phyloP scores from a whole-genome alignment of 1,140 invertebrate species.

The Drosophila melanica region DNA sequence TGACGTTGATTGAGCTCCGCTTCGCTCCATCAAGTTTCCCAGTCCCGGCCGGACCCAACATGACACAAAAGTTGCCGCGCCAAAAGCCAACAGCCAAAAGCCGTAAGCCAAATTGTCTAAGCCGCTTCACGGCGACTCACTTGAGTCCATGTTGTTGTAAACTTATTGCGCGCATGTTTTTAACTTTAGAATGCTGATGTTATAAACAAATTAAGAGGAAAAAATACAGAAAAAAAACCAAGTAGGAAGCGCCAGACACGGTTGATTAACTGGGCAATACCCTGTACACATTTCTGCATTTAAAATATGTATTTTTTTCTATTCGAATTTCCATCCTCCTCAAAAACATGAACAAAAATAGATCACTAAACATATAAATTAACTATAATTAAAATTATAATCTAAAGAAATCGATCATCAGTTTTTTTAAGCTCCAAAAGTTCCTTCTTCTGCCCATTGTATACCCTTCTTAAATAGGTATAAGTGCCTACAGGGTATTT shows the following conservation, averaged over 20 bases:
- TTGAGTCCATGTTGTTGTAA: conserved; percentile 52
- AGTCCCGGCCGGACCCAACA: conserved; percentile 19
- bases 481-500: conserved; percentile 1
- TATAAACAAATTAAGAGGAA: conserved; percentile 67
- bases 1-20: conserved; percentile 64
- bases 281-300: background rate
- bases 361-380: too few species aligned
- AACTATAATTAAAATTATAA: too few species aligned
- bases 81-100: conserved; percentile 11
- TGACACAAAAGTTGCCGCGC: conserved; percentile 29
- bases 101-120: conserved; percentile 22
- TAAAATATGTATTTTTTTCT: too few species aligned
- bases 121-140: conserved; percentile 9
- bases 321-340: too few species aligned
- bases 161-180: conserved; percentile 61
- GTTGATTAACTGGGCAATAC: conserved; percentile 2
- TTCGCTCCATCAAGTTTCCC: conserved; percentile 17
- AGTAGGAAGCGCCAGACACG: background rate
- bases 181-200: conserved; percentile 80
- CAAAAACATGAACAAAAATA: too few species aligned
- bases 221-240: conserved; percentile 6
- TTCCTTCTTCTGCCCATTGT: background rate
- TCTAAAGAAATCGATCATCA: too few species aligned
- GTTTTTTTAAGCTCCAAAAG: background rate
- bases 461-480: background rate